phyloP scores from a whole-genome alignment of 2,888 invertebrate species.

The Tetrapedia diversipes region DNA sequence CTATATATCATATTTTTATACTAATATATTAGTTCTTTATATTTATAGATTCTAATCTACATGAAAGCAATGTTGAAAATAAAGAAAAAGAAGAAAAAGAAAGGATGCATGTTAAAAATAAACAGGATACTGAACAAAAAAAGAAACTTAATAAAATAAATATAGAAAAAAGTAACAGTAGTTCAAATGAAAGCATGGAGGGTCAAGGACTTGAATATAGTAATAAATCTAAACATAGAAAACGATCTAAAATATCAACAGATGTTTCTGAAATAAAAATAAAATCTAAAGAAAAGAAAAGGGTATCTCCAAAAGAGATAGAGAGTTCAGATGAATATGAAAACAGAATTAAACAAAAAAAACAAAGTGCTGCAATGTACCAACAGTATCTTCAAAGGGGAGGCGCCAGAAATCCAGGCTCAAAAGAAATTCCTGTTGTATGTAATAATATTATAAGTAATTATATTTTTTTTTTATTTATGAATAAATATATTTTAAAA shows the following conservation, averaged over 20 bases:
- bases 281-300: constrained; percentile 65
- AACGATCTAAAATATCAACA: constrained; percentile 26
- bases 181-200: constrained; percentile 39
- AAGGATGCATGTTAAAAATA: constrained; percentile 39
- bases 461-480: neutral
- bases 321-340: constrained; percentile 85
- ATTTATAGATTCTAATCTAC: constrained; percentile 12
- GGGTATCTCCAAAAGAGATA: constrained; percentile 37
- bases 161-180: neutral
- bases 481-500: neutral
- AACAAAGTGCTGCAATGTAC: constrained; percentile 87
- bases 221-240: constrained; percentile 48
- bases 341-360: constrained; percentile 88
- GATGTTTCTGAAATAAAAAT: constrained; percentile 40
- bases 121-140: constrained; percentile 27
- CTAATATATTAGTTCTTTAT: neutral
- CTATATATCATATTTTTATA: neutral
- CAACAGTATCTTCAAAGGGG: constrained; percentile 90
- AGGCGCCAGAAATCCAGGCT: constrained; percentile 92
- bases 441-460: neutral
- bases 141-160: constrained; percentile 35
- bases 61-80: constrained; percentile 13
- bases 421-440: constrained; percentile 93
- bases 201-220: constrained; percentile 23
- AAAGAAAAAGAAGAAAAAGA: constrained; percentile 33